Evolutionary conservation across 2,888 invertebrate species (phyloP).

Genomic region (Encarsia formosa): DNA sequence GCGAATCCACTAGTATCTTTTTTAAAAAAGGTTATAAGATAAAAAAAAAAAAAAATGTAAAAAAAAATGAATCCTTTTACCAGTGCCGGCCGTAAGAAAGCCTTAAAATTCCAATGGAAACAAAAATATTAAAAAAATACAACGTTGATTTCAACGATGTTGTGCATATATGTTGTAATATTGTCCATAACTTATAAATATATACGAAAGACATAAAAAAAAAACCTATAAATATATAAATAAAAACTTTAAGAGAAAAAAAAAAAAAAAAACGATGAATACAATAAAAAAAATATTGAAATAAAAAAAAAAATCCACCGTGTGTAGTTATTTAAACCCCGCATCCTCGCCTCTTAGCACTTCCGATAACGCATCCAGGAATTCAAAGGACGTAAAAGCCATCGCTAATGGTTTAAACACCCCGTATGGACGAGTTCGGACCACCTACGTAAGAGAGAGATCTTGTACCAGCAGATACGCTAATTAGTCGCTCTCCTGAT

Average conservation of each 20-base stretch:
- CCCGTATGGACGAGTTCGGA: conserved; percentile 29
- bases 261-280: conserved; percentile 12
- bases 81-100: conserved; percentile 30
- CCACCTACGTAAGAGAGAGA: conserved; percentile 31
- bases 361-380: conserved; percentile 33
- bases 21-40: too few relatives aligned
- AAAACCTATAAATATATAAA: conserved; percentile 24
- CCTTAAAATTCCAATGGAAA: background rate
- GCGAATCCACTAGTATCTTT: conserved; percentile 9
- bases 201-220: conserved; percentile 11
- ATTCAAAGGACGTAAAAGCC: conserved; percentile 39
- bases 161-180: conserved; percentile 36
- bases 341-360: conserved; percentile 40
- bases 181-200: conserved; percentile 38
- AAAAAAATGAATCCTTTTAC: conserved; percentile 26
- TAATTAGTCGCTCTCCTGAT: conserved; percentile 33
- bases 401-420: conserved; percentile 47
- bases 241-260: conserved; percentile 14
- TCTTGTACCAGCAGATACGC: conserved; percentile 27
- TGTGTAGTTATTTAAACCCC: conserved; percentile 41
- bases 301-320: conserved; percentile 1
- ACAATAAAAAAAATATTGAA: conserved; percentile 6
- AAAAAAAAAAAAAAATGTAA: background rate
- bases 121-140: conserved; percentile 24
- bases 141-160: conserved; percentile 36